Percentiles rank a stretch among this genome's conserved stretches.
Conservation (phyloP, 2,888 invertebrate genomes). For the Tetheella fluctuosa region DNA sequence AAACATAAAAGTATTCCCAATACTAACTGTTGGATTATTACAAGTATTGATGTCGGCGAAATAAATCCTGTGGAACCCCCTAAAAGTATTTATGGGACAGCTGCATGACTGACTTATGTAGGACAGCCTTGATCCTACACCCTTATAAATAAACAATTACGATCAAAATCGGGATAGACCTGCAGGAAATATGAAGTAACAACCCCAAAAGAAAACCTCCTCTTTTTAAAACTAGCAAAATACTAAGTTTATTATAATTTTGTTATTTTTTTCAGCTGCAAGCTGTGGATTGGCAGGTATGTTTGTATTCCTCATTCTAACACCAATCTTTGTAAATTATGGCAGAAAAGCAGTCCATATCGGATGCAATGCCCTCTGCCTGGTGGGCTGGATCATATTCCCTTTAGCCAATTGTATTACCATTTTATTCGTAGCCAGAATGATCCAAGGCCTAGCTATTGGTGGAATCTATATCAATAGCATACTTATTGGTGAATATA, state of each 20-base stretch:
- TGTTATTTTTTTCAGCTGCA: constrained; percentile 38
- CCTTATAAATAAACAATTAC: too few relatives aligned
- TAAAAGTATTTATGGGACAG: too few relatives aligned
- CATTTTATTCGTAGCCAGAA: constrained; percentile 40
- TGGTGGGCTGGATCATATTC: constrained; percentile 46
- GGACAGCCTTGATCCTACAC: too few relatives aligned
- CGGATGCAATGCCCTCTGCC: constrained; percentile 23
- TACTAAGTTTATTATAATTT: background rate
- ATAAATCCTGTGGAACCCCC: too few relatives aligned
- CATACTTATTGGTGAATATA: constrained; percentile 50
- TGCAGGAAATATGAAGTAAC: too few relatives aligned
- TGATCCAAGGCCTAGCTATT: constrained; percentile 46
- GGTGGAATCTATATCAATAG: constrained; percentile 43
- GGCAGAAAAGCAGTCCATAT: constrained; percentile 47
- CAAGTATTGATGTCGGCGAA: too few relatives aligned
- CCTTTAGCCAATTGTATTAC: constrained; percentile 37
- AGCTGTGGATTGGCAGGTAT: constrained; percentile 45
- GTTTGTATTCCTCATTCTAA: constrained; percentile 42
- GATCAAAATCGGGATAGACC: too few relatives aligned
- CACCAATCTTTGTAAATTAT: constrained; percentile 44
- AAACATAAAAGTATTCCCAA: too few relatives aligned
- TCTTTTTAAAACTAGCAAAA: background rate
- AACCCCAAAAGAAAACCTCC: too few relatives aligned
- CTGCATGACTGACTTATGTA: too few relatives aligned
- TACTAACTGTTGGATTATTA: too few relatives aligned